These are phyloP conservation scores for Andrena chrysosceles DNA, from an alignment of 2,888 invertebrate species.

Conservation along the genomic window DNA sequence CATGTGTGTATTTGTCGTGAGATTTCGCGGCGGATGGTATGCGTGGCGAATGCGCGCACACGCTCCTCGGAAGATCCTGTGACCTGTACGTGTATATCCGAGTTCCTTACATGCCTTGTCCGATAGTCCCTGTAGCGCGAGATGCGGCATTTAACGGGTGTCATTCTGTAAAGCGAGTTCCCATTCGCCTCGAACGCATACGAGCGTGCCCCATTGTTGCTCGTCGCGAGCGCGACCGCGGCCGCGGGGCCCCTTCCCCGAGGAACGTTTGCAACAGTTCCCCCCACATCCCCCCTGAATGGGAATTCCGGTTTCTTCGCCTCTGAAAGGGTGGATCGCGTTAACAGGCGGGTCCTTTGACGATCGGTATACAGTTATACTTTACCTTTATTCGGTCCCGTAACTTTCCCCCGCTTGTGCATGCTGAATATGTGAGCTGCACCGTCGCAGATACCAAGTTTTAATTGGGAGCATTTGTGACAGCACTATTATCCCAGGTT, in stretches of 20 bases:
- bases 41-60: constrained; percentile 59
- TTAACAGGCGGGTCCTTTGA: background rate
- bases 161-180: constrained; percentile 73
- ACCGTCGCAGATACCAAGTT: background rate
- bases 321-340: background rate
- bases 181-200: constrained; percentile 39
- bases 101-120: constrained; percentile 81
- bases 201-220: constrained; percentile 29
- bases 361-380: background rate
- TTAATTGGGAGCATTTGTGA: constrained; percentile 9
- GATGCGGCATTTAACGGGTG: constrained; percentile 82
- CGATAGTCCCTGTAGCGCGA: constrained; percentile 76
- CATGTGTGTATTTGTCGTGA: constrained; percentile 83
- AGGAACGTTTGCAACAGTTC: too few relatives aligned
- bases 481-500: background rate
- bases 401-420: background rate
- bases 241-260: background rate
- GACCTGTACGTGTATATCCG: constrained; percentile 66
- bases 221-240: constrained; percentile 1
- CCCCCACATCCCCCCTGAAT: constrained; percentile 18
- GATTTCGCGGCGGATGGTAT: constrained; percentile 79
- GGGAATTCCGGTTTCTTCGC: constrained; percentile 38
- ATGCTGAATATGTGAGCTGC: background rate
- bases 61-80: constrained; percentile 44
- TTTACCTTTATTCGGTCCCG: too few relatives aligned